Conservation (phyloP, 2,797 vertebrate species). For the Anomalospiza imberbis region DNA sequence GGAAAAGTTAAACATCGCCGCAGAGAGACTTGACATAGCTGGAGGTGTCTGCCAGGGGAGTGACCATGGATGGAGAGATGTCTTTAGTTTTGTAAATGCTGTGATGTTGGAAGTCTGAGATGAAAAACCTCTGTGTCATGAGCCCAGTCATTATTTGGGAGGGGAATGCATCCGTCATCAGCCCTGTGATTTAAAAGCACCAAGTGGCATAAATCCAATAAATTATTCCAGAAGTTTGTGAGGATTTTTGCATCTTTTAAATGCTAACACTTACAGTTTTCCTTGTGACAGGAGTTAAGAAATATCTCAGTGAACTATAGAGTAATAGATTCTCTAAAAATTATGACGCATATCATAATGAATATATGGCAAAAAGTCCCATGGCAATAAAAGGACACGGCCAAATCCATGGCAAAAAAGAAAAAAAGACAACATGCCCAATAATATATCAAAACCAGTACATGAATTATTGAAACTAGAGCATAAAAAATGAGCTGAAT, state of each 20-base stretch:
- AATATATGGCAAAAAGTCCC: not conserved
- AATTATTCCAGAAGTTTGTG: not conserved
- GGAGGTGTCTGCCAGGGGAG: not conserved
- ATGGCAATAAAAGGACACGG: not conserved
- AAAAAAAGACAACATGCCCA: not conserved
- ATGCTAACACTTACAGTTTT: not conserved
- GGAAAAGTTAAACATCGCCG: not conserved
- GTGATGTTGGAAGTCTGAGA: not conserved
- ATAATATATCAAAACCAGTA: not conserved
- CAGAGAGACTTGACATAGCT: not conserved
- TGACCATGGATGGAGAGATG: not conserved
- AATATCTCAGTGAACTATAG: not conserved
- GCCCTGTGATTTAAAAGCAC: not conserved
- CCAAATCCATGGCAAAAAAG: not conserved
- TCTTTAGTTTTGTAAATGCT: not conserved
- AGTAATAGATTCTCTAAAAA: constrained; percentile 19
- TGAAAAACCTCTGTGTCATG: not conserved
- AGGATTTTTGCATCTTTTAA: constrained; percentile 12
- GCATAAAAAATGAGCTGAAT: not conserved
- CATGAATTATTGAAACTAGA: not conserved
- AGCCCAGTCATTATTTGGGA: not conserved
- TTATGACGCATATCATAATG: not conserved
- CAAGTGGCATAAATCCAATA: not conserved
- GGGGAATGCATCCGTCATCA: not conserved
- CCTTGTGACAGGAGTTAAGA: not conserved